A percentile compares a stretch with the other conserved stretches of the same genome.
Evolutionary conservation across 1,140 invertebrate species (phyloP).

Genomic region (Monochamus saltuarius): DNA sequence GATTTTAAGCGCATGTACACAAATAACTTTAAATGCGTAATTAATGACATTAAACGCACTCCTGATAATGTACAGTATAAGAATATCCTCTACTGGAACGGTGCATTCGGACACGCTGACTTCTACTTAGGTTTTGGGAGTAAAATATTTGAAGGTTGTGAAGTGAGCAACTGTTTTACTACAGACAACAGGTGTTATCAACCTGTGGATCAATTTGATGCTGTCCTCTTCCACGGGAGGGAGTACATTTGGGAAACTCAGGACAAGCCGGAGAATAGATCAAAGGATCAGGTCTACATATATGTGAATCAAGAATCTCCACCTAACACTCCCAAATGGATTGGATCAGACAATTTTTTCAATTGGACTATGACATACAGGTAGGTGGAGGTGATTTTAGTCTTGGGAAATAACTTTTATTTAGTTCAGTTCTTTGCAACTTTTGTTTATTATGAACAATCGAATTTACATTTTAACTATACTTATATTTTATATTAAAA

Average conservation of each 20-base stretch:
- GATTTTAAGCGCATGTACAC: neutral
- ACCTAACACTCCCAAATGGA: constrained; percentile 4
- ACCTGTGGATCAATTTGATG: constrained; percentile 22
- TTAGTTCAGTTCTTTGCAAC: too few relatives aligned
- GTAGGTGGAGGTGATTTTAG: neutral
- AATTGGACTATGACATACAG: constrained; percentile 26
- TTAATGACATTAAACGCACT: too few relatives aligned
- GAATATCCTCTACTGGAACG: constrained; percentile 28
- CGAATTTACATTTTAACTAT: too few relatives aligned
- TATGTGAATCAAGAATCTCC: constrained; percentile 26
- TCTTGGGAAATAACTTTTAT: neutral
- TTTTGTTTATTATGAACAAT: too few relatives aligned
- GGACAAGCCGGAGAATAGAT: constrained; percentile 21
- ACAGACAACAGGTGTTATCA: constrained; percentile 16
- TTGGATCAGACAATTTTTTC: constrained; percentile 20
- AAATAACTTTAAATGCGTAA: too few relatives aligned
- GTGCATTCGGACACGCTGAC: constrained; percentile 18
- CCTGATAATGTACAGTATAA: neutral
- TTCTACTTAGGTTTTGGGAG: constrained; percentile 21
- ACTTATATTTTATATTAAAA: too few relatives aligned
- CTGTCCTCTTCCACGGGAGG: constrained; percentile 23
- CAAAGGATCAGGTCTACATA: constrained; percentile 22
- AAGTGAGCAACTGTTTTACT: constrained; percentile 24
- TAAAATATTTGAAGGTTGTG: constrained; percentile 26
- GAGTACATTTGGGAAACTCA: constrained; percentile 9